A percentile compares a stretch with the other conserved stretches of the same genome.
These are phyloP conservation scores for Nannobrachium achirus DNA, from an alignment of 2,113 vertebrate genomes.

Conservation along the genomic window DNA sequence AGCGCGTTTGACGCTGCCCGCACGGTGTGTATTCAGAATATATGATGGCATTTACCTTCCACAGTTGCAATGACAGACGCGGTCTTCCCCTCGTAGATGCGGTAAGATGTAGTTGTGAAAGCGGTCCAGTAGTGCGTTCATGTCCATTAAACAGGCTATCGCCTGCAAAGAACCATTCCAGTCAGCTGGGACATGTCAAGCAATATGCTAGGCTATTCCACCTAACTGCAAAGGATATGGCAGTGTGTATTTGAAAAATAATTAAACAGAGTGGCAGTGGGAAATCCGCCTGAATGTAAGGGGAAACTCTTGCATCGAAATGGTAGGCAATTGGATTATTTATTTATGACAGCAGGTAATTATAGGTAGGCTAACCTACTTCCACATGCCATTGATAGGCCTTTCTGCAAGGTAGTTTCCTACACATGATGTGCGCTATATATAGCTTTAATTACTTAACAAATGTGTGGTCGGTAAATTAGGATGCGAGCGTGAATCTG, in stretches of 20 bases:
- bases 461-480: slow-evolving; percentile 34
- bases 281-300: slow-evolving; percentile 58
- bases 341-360: slow-evolving; percentile 75
- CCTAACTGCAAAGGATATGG: slow-evolving; percentile 55
- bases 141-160: slow-evolving; percentile 99
- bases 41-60: slow-evolving; percentile 86
- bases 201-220: slow-evolving; percentile 67
- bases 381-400: slow-evolving; percentile 61
- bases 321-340: slow-evolving; percentile 55
- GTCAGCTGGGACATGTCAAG: slow-evolving; percentile 88
- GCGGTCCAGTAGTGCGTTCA: slow-evolving; percentile 99
- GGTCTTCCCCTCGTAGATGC: slow-evolving; percentile 97
- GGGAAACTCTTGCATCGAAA: slow-evolving; percentile 52
- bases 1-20: background rate
- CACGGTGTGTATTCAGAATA: slow-evolving; percentile 36
- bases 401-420: slow-evolving; percentile 29
- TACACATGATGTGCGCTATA: background rate
- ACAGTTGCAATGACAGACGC: slow-evolving; percentile 99
- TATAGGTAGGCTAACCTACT: slow-evolving; percentile 69
- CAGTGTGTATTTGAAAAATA: no score
- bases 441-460: background rate
- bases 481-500: background rate
- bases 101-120: slow-evolving; percentile 99
- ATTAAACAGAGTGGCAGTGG: slow-evolving; percentile 28
- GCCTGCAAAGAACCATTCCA: slow-evolving; percentile 94